Evolutionary conservation across 1,140 invertebrate genomes (phyloP).

Genomic region (Sinella curviseta): DNA sequence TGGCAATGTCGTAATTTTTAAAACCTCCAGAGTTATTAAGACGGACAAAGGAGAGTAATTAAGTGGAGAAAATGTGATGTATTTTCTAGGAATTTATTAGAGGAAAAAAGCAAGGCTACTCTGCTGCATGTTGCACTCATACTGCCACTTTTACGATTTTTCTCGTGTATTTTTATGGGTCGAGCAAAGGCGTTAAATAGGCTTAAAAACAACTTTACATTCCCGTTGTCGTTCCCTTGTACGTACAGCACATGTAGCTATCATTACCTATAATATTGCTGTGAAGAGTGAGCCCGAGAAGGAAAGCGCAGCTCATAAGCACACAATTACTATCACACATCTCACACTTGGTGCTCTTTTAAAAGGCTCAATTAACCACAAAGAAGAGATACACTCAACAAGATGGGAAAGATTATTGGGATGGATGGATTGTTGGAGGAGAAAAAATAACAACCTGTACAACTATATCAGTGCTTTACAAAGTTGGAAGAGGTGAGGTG

Average conservation of each 20-base stretch:
- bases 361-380: slow-evolving; percentile 24
- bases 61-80: not conserved
- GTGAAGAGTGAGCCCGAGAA: not conserved
- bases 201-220: slow-evolving; percentile 4
- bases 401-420: too few relatives aligned
- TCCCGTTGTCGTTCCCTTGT: not conserved
- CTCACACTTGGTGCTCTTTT: not conserved
- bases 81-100: not conserved
- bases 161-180: not conserved
- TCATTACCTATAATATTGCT: too few relatives aligned
- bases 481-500: not conserved
- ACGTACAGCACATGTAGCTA: not conserved
- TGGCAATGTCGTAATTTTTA: not conserved
- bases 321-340: not conserved
- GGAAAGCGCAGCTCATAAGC: not conserved
- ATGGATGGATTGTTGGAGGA: not conserved
- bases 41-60: slow-evolving; percentile 14
- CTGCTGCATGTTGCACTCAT: not conserved
- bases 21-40: slow-evolving; percentile 1
- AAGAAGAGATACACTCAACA: not conserved
- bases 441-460: not conserved
- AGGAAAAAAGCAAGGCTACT: not conserved
- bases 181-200: slow-evolving; percentile 20
- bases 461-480: not conserved
- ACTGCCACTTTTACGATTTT: not conserved